phyloP scores from a whole-genome alignment of 2,888 invertebrate species.

The Epinotia ramella region DNA sequence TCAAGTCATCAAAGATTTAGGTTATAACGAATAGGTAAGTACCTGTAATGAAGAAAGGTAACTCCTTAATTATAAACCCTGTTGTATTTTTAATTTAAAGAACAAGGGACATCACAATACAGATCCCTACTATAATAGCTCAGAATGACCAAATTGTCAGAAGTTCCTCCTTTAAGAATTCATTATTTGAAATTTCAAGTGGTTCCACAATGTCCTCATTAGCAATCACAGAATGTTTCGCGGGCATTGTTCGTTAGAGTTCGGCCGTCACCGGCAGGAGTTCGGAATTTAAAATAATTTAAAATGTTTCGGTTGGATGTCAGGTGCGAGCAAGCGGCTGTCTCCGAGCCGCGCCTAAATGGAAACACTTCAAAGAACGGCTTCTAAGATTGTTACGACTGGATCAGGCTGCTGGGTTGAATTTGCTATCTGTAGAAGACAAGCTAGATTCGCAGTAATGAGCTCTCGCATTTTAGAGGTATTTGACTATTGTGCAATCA shows the following conservation, averaged over 20 bases:
- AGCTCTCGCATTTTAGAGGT: not conserved
- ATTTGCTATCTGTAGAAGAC: not conserved
- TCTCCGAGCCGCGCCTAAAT: constrained; percentile 49
- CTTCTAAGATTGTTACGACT: constrained; percentile 59
- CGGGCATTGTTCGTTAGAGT: constrained; percentile 74
- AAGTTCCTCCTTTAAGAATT: constrained; percentile 39
- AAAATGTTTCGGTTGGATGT: constrained; percentile 65
- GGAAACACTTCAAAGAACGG: constrained; percentile 53
- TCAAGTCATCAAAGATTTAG: no score
- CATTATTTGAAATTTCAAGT: constrained; percentile 58
- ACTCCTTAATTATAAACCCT: not conserved
- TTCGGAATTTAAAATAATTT: constrained; percentile 76
- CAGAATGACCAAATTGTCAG: constrained; percentile 35
- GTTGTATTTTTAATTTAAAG: not conserved
- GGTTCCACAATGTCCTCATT: constrained; percentile 79
- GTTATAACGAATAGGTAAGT: no score
- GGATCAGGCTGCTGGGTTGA: constrained; percentile 5
- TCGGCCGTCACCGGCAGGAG: constrained; percentile 74
- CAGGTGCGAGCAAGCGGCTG: constrained; percentile 66
- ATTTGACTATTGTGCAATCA: not conserved
- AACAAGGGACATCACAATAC: constrained; percentile 27
- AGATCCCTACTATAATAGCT: constrained; percentile 14
- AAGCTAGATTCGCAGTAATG: not conserved
- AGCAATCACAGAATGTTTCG: constrained; percentile 80
- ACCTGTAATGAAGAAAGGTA: not conserved